Base-by-base conservation (phyloP, 2,797 vertebrate species). In the Sparus aurata region DNA sequence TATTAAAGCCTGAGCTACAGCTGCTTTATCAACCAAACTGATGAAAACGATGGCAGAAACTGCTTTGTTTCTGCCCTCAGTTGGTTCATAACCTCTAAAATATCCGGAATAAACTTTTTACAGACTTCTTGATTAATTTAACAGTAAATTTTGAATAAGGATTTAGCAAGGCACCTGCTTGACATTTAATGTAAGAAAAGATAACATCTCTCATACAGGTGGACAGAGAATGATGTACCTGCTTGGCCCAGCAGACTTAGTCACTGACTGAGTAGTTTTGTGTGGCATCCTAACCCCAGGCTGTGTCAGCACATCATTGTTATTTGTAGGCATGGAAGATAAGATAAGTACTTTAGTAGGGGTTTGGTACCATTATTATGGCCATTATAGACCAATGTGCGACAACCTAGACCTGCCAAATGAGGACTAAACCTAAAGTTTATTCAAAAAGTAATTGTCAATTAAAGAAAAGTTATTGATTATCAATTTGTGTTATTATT, bases 1-100 rank as follows among this genome's bases (percentile, higher is more conserved):
- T 89, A 90, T 88, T 83, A 72, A 87, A 82, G 78, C 30, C 62
- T 46, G 59, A 30, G 65, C 69, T 64, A 22, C 46, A 84, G 69
- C 77, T 80, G 67, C 57, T 62, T 67, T 47, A 75, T 73, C 16
- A 84, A 38, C 66, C 30, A 73, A 80, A 76, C 20, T 11, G 17
- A 62, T 70, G 58, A 52, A 50, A 62, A 55, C 59, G 0, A 64
- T 12, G 18, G 47, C 43, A 23, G 38, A 71, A 75, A 75, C 53
- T 3, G 0, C 43, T 73, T 27, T 59, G 59, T 69, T 67, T 11
- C 38, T 38, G 38, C 11, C 12, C 41, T 47, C 38, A 22, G 30
- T 43, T 69, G n/a, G 81, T 85, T 65, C 76, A 34, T 73, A 70
- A 69, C 65, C 43, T 71, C 54, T 60, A 59, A 77, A 65, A 68